phyloP scores from a whole-genome alignment of 2,888 invertebrate species.

The Drosophila basisetae region DNA sequence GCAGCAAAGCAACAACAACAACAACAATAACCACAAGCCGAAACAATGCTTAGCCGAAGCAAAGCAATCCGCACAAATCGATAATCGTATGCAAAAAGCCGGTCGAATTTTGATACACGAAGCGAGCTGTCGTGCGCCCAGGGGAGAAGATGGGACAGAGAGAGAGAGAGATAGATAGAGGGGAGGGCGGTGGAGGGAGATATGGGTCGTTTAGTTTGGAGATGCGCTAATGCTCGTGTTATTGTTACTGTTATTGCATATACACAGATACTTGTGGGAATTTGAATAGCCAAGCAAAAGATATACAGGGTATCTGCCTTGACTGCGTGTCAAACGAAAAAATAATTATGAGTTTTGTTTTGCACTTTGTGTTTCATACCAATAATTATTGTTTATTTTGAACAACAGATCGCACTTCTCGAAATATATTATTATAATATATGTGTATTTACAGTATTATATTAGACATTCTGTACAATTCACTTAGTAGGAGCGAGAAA shows the following conservation, averaged over 20 bases:
- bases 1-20: slow-evolving; percentile 28
- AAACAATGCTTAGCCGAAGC: slow-evolving; percentile 9
- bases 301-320: slow-evolving; percentile 31
- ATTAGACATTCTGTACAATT: neutral
- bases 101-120: slow-evolving; percentile 54
- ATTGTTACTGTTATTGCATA: slow-evolving; percentile 54
- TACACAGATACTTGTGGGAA: slow-evolving; percentile 26
- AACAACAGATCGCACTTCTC: neutral
- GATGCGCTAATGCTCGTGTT: slow-evolving; percentile 54
- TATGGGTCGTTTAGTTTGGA: slow-evolving; percentile 42
- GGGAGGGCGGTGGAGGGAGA: neutral
- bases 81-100: slow-evolving; percentile 81
- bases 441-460: neutral
- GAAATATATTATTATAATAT: neutral
- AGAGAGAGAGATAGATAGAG: neutral
- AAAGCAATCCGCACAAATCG: slow-evolving; percentile 53
- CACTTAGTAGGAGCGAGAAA: neutral
- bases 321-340: neutral
- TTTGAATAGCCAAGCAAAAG: slow-evolving; percentile 23
- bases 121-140: neutral
- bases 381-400: neutral
- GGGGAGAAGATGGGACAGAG: neutral
- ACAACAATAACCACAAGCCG: slow-evolving; percentile 4
- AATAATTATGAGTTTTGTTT: neutral
- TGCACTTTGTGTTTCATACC: neutral